phyloP scores from a whole-genome alignment of 92 coral and sea anemone species.

The Palythoa heliodiscus region DNA sequence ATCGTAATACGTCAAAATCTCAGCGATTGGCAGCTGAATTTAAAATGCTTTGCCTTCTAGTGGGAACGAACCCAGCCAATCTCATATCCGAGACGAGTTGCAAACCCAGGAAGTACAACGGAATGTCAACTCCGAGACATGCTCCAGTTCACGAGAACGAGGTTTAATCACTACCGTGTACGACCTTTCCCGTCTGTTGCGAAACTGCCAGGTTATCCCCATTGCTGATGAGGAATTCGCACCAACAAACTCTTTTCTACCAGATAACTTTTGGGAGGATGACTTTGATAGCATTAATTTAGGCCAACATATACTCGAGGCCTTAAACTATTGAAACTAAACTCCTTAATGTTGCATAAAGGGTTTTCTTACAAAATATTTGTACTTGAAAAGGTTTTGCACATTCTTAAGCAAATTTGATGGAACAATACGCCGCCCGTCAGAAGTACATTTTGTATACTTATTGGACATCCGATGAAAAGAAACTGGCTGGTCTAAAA shows the following conservation, averaged over 20 bases:
- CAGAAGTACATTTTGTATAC: no score
- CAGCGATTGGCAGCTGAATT: no score
- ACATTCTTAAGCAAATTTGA: no score
- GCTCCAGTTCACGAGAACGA: slow-evolving; percentile 17
- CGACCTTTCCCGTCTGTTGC: slow-evolving; percentile 58
- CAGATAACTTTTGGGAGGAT: slow-evolving; percentile 73
- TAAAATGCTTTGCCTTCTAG: background rate
- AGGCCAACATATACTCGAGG: slow-evolving; percentile 20
- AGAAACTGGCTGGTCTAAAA: no score
- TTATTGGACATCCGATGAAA: no score
- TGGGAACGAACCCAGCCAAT: background rate
- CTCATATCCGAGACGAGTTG: background rate
- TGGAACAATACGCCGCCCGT: no score
- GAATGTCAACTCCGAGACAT: slow-evolving; percentile 4
- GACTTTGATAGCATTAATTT: slow-evolving; percentile 18
- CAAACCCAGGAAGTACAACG: background rate
- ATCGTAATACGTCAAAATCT: no score
- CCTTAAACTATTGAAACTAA: slow-evolving; percentile 28
- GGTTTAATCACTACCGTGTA: slow-evolving; percentile 49
- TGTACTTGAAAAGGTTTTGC: no score
- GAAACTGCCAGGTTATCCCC: slow-evolving; percentile 62
- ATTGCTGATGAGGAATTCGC: slow-evolving; percentile 69
- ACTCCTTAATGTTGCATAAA: background rate
- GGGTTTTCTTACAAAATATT: no score
- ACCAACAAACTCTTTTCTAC: slow-evolving; percentile 63